Conservation (phyloP, 2,797 vertebrate species). For the Apogon hyalosoma region DNA sequence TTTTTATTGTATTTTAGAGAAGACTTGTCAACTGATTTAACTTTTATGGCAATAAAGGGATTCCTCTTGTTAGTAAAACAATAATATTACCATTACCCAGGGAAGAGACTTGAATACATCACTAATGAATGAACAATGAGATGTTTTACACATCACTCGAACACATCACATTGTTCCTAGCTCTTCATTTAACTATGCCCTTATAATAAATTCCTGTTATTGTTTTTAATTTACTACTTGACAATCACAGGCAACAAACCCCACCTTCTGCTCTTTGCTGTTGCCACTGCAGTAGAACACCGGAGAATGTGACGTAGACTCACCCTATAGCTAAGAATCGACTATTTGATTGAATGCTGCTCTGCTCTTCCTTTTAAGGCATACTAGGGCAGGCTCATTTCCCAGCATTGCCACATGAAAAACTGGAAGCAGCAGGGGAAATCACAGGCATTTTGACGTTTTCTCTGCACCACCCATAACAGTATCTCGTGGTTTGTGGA, state of each 20-base stretch:
- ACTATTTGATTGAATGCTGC: constrained; percentile 54
- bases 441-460: constrained; percentile 69
- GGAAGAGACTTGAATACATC: not conserved
- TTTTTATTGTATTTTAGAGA: not conserved
- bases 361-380: constrained; percentile 77
- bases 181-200: no score
- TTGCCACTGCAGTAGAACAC: constrained; percentile 36
- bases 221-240: constrained; percentile 11
- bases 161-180: not conserved
- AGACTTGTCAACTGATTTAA: not conserved
- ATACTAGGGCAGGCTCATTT: constrained; percentile 62
- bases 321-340: constrained; percentile 44
- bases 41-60: not conserved
- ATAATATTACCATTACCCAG: constrained; percentile 1
- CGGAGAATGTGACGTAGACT: constrained; percentile 48
- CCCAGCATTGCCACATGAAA: constrained; percentile 70
- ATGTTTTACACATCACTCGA: not conserved
- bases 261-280: not conserved
- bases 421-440: constrained; percentile 66
- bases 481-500: constrained; percentile 56
- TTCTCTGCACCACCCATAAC: constrained; percentile 66
- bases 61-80: not conserved
- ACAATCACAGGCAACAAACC: not conserved
- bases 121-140: constrained; percentile 3
- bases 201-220: not conserved